Base-by-base conservation (phyloP, 2,888 invertebrate genomes). In the Cataglyphis livida region DNA sequence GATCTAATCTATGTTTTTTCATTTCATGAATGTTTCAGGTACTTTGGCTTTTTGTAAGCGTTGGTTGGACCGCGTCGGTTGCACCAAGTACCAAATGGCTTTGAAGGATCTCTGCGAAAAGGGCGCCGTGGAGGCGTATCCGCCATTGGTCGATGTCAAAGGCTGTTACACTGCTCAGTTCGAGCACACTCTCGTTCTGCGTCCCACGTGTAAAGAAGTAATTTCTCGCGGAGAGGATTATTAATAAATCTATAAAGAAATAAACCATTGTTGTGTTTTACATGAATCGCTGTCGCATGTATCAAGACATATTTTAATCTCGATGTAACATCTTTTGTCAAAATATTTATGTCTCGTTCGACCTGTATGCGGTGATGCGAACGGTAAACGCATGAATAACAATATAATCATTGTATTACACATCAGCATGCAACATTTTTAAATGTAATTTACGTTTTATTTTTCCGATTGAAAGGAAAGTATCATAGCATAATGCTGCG, bases 121-220 rank as follows among this genome's bases (percentile, higher is more conserved):
- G 94, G 98, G 98, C 71, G 98, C 99, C 41, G 98, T 99, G n/a
- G 98, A 99, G 93, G 97, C 99, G 0, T 99, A 99, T 95, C 99
- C 99, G 28, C 99, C 99, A 10, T 96, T 99, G 76, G 99, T 99
- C 94, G 99, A 99, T 95, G 96, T 98, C 87, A 98, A 98, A 95
- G 99, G 99, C 82, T 98, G 98, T 94, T 99, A 99, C 95, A 99
- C 99, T 0, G 99, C 99, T 64, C 99, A 99, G 95, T 99, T 98
- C 94, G 99, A 99, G 94, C 99, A 99, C 95, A 99, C 99, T 5
- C 97, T 99, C 92, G 97, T 99, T 90, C 96, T 99, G 87, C 96
- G 99, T 92, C 99, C 99, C 61, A 99, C 99, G 0, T 99, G 99
- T 95, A 99, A 99, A 95, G 99, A 99, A 95, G 97, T 99, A 35